These are phyloP conservation scores for Astreopora myriophthalma DNA, from an alignment of 64 coral and sea anemone species.

Conservation along the genomic window DNA sequence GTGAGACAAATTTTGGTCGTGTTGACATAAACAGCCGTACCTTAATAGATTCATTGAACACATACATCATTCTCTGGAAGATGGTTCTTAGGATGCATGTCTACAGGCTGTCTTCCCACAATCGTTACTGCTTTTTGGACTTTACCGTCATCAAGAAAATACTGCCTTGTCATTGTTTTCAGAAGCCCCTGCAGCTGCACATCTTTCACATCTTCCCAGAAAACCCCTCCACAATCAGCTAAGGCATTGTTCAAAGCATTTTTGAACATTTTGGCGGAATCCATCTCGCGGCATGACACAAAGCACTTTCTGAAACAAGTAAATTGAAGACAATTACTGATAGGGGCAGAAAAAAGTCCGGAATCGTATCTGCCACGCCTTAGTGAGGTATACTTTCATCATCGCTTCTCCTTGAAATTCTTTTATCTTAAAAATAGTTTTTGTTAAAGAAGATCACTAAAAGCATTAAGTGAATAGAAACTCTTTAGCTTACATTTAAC, in stretches of 20 bases:
- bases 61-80: background rate
- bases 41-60: background rate
- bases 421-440: too few species aligned
- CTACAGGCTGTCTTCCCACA: slow-evolving; percentile 3
- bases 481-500: too few species aligned
- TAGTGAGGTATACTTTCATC: too few species aligned
- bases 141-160: slow-evolving; percentile 1
- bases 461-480: too few species aligned
- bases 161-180: background rate
- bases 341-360: too few species aligned
- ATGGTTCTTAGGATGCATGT: background rate
- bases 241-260: slow-evolving; percentile 15
- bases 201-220: slow-evolving; percentile 47
- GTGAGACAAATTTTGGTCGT: too few species aligned
- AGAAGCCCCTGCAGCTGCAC: slow-evolving; percentile 9
- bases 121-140: background rate
- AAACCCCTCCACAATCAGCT: slow-evolving; percentile 45
- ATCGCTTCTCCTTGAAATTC: too few species aligned
- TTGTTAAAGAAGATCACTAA: too few species aligned
- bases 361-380: too few species aligned
- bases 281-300: slow-evolving; percentile 4
- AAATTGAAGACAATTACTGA: background rate
- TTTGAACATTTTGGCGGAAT: slow-evolving; percentile 41
- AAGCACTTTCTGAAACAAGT: slow-evolving; percentile 24
- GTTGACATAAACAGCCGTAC: too few species aligned